Base-by-base conservation (phyloP, 2,113 vertebrate genomes). In the Amazona guildingii region DNA sequence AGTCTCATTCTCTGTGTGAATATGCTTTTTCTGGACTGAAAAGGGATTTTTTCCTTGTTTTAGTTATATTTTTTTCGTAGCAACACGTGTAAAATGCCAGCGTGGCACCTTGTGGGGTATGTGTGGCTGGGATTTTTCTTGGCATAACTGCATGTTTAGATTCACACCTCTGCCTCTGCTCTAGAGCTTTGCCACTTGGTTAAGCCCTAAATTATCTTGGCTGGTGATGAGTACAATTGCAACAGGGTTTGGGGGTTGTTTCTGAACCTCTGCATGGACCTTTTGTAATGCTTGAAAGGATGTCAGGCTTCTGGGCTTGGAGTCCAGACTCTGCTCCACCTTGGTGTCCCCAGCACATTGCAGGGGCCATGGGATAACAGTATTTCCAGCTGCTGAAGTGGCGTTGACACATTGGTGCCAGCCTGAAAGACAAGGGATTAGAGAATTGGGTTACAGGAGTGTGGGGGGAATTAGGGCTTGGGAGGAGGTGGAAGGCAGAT, bases 401-500 rank as follows among this genome's bases (percentile, higher is more conserved):
- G 43, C 9, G 0, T 25, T 94, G 86, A 27, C 2, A 7, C 5
- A 3, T 64, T 68, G 61, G 17, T 48, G 35, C 64, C 43, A 72
- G 63, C 46, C 59, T 86, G 35, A 41, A 86, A 77, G 82, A 48
- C 39, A 73, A 80, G 46, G 84, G 63, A 31, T 37, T 31, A 39
- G 39, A 57, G 79, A 88, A 28, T 10, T 25, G 94, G 82, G 70
- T 62, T 82, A 15, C 46, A 93, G 81, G 63, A 89, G 15, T 0
- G 3, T 64, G 95, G 83, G 49, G 74, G 96, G 92, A 94, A 88
- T 92, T 68, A 92, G 0, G 94, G 74, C 16, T 77, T 95, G 95
- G 96, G 95, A 94, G 94, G 93, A 94, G 88, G 88, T 82, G 25
- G 94, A 95, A 95, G 81, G 63, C 92, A 86, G 88, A 92, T 94